These are phyloP conservation scores for Syndactyla subalaris DNA, from an alignment of 2,797 vertebrate genomes.

Conservation along the genomic window DNA sequence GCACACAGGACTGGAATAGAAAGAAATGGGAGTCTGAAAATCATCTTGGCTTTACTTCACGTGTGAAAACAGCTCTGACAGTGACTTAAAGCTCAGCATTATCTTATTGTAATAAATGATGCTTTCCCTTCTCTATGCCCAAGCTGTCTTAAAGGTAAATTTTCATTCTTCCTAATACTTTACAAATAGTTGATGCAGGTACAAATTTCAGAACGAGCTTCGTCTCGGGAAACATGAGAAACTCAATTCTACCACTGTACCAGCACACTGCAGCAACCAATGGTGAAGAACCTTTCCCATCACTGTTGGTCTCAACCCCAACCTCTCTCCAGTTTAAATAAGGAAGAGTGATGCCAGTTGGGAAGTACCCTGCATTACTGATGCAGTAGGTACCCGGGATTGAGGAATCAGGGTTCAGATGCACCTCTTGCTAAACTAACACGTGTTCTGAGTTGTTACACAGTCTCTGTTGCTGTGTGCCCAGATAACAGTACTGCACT, in stretches of 20 bases:
- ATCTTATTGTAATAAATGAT: neutral
- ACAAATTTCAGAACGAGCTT: neutral
- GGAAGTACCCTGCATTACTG: neutral
- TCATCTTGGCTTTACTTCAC: neutral
- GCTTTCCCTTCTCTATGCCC: neutral
- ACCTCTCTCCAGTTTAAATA: neutral
- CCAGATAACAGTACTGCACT: neutral
- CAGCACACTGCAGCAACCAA: neutral
- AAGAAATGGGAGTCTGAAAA: neutral
- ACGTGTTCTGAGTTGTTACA: neutral
- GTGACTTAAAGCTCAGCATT: neutral
- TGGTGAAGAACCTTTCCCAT: neutral
- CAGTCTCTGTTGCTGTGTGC: neutral
- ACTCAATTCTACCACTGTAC: neutral
- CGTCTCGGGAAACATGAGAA: neutral
- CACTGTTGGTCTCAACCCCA: neutral
- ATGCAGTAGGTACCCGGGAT: neutral
- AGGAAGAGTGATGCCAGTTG: neutral
- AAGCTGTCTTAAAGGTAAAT: neutral
- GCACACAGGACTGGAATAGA: neutral
- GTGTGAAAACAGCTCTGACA: neutral
- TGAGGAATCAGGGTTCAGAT: neutral
- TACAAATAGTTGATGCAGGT: neutral
- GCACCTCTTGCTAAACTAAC: neutral
- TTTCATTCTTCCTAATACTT: neutral